Percentiles rank a stretch among this genome's conserved stretches.
Evolutionary conservation across 2,113 vertebrate genomes (phyloP).

Genomic region (Siphamia tubifer): DNA sequence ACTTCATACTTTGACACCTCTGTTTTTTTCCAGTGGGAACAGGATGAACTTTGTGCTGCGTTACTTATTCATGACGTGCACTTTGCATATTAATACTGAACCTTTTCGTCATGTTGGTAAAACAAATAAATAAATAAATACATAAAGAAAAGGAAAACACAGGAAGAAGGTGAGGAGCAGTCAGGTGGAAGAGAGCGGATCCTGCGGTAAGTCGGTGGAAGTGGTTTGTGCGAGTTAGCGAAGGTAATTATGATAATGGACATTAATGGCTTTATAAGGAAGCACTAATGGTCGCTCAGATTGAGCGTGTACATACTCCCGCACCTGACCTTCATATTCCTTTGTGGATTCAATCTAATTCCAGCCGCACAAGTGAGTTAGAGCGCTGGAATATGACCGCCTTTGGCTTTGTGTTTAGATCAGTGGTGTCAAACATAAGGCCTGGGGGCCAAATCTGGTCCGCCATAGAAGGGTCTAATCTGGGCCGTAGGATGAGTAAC

Average conservation of each 20-base stretch:
- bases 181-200: constrained; percentile 66
- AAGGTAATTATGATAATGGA: constrained; percentile 70
- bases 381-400: constrained; percentile 3
- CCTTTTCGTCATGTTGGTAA: constrained; percentile 68
- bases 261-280: constrained; percentile 73
- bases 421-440: too few relatives aligned
- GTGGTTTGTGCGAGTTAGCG: constrained; percentile 40
- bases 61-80: constrained; percentile 76
- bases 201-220: not conserved
- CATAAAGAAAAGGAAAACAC: too few relatives aligned
- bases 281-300: constrained; percentile 58
- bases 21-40: too few relatives aligned
- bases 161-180: constrained; percentile 49
- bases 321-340: constrained; percentile 69
- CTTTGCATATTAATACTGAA: constrained; percentile 79
- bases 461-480: too few relatives aligned
- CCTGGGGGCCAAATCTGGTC: too few relatives aligned
- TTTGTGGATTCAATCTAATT: constrained; percentile 29
- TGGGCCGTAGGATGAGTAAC: too few relatives aligned
- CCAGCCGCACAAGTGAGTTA: constrained; percentile 19
- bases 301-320: constrained; percentile 40
- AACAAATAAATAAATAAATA: too few relatives aligned
- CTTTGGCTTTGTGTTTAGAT: too few relatives aligned
- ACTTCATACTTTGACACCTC: too few relatives aligned
- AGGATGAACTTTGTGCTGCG: too few relatives aligned